phyloP scores from a whole-genome alignment of 92 coral and sea anemone genomes.

The Pocillopora meandrina region DNA sequence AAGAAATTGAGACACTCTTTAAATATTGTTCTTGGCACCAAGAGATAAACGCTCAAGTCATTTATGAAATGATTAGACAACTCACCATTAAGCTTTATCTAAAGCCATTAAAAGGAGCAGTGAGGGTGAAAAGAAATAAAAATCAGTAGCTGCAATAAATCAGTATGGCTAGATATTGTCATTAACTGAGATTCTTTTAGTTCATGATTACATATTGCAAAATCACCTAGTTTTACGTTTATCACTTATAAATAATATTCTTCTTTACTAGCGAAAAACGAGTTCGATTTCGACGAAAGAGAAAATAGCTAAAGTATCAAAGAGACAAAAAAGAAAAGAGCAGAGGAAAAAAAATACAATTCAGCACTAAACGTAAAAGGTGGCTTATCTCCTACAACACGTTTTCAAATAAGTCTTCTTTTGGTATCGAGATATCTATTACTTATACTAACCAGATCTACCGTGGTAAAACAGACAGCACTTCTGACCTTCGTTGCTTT shows the following conservation, averaged over 20 bases:
- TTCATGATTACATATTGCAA: not conserved
- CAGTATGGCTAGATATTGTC: not conserved
- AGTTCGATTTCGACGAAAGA: no score
- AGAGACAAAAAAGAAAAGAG: no score
- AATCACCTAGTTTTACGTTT: no score
- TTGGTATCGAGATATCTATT: not conserved
- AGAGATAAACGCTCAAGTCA: not conserved
- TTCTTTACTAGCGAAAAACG: no score
- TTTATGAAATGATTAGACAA: not conserved
- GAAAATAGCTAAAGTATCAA: no score
- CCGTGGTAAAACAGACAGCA: slow-evolving; percentile 79
- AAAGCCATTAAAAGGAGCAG: not conserved
- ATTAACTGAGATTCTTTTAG: not conserved
- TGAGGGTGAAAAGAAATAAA: slow-evolving; percentile 6
- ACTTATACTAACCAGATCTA: slow-evolving; percentile 75
- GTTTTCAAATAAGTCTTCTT: not conserved
- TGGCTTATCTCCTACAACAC: not conserved
- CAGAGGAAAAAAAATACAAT: no score
- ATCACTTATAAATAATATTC: no score
- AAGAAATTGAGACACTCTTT: not conserved
- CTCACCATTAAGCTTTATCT: slow-evolving; percentile 52
- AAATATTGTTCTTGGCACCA: not conserved
- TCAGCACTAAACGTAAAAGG: no score
- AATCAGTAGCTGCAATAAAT: not conserved
- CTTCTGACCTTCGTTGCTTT: slow-evolving; percentile 81